A percentile compares a stretch with the other conserved stretches of the same genome.
These are phyloP conservation scores for Tretioscincus oriximinensis DNA, from an alignment of 2,113 vertebrate species.

Conservation along the genomic window DNA sequence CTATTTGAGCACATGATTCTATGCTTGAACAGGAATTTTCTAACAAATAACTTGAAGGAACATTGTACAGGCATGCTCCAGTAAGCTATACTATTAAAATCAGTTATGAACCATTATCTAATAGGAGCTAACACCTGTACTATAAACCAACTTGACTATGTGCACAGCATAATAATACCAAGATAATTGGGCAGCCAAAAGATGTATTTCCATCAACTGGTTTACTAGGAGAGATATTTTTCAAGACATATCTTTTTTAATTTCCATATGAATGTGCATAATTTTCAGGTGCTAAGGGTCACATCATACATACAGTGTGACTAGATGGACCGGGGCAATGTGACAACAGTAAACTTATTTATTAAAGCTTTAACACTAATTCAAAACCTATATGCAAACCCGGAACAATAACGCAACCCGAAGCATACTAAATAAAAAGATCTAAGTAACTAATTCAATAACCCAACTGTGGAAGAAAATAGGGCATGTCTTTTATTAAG, in stretches of 20 bases:
- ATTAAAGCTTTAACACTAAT: too few relatives aligned
- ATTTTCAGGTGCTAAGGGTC: background rate
- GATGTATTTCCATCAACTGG: background rate
- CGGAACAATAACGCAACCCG: too few relatives aligned
- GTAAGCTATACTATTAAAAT: conserved; percentile 53
- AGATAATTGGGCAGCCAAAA: conserved; percentile 16
- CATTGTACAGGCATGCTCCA: conserved; percentile 48
- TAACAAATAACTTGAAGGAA: conserved; percentile 47
- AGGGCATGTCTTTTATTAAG: too few relatives aligned
- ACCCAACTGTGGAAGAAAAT: too few relatives aligned
- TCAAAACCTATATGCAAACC: too few relatives aligned
- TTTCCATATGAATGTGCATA: background rate
- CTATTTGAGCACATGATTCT: background rate
- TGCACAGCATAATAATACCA: conserved; percentile 40
- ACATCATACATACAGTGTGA: conserved; percentile 5
- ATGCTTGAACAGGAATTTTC: conserved; percentile 29
- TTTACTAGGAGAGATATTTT: conserved; percentile 5
- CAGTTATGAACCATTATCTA: conserved; percentile 52
- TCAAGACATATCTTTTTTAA: background rate
- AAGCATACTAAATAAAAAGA: too few relatives aligned
- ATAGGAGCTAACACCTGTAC: conserved; percentile 44
- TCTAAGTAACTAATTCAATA: too few relatives aligned
- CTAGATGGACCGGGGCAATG: background rate
- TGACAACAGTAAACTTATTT: too few relatives aligned
- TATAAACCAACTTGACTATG: conserved; percentile 39